Conservation (phyloP, 2,797 vertebrate species). For the Gallinago nigripennis region DNA sequence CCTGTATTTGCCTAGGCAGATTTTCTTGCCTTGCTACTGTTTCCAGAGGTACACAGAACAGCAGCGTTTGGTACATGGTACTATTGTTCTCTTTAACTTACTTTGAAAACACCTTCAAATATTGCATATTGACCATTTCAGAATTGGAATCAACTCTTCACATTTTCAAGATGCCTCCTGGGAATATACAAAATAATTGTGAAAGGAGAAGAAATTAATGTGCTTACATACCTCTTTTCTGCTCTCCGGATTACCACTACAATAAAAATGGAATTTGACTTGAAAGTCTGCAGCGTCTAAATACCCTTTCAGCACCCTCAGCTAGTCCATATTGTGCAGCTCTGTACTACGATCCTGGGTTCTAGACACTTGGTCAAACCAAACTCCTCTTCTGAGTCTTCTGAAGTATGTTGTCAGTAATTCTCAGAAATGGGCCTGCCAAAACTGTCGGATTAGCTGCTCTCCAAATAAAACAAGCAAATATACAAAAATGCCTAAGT, state of each 20-base stretch:
- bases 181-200: not conserved
- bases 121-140: not conserved
- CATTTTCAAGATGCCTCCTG: not conserved
- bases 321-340: not conserved
- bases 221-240: not conserved
- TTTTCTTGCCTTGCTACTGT: not conserved
- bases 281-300: not conserved
- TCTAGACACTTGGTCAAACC: not conserved
- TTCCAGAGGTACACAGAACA: not conserved
- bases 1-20: not conserved
- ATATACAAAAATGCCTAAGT: constrained; percentile 21
- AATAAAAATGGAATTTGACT: not conserved
- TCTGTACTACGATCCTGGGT: not conserved
- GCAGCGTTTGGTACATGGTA: not conserved
- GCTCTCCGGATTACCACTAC: not conserved
- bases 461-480: constrained; percentile 43
- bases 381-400: not conserved
- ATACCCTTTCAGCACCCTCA: not conserved
- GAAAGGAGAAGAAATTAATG: not conserved
- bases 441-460: not conserved
- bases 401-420: not conserved
- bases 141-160: not conserved
- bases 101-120: not conserved
- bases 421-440: not conserved
- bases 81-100: not conserved